Percentiles rank a stretch among this genome's conserved stretches.
Evolutionary conservation across 2,888 invertebrate species (phyloP).

Genomic region (Rhabditophanes sp.): DNA sequence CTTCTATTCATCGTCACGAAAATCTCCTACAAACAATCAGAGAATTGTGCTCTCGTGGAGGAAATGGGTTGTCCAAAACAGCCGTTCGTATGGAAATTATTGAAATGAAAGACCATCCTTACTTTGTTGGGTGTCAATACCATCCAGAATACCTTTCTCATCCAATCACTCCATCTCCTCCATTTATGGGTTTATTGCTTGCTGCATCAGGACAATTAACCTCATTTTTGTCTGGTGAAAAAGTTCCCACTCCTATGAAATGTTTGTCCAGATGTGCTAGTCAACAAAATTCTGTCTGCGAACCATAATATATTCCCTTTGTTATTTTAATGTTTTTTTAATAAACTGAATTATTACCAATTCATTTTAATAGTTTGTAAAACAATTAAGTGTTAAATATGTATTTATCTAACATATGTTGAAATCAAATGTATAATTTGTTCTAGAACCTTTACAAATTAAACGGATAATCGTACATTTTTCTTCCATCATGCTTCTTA

Average conservation of each 20-base stretch:
- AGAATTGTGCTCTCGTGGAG: conserved; percentile 31
- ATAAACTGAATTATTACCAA: no score
- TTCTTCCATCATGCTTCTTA: no score
- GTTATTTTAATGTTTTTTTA: no score
- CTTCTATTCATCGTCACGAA: conserved; percentile 4
- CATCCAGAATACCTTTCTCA: conserved; percentile 71
- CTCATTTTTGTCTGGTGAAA: conserved; percentile 3
- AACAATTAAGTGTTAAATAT: no score
- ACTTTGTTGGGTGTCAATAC: conserved; percentile 84
- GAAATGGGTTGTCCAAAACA: conserved; percentile 25
- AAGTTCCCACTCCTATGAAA: neutral
- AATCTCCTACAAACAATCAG: conserved; percentile 25
- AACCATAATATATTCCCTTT: no score
- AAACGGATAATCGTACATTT: no score
- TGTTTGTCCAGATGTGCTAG: no score
- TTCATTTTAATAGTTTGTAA: no score
- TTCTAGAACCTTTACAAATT: no score
- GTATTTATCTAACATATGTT: no score
- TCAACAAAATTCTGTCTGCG: no score
- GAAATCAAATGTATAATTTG: no score
- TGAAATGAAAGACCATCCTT: conserved; percentile 69
- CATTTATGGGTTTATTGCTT: conserved; percentile 79
- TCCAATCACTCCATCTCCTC: conserved; percentile 68
- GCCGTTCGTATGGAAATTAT: conserved; percentile 78
- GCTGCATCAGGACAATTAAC: conserved; percentile 63